Base-by-base conservation (phyloP, 53 echinoderm and acorn worm species). In the Arbacia lixula region DNA sequence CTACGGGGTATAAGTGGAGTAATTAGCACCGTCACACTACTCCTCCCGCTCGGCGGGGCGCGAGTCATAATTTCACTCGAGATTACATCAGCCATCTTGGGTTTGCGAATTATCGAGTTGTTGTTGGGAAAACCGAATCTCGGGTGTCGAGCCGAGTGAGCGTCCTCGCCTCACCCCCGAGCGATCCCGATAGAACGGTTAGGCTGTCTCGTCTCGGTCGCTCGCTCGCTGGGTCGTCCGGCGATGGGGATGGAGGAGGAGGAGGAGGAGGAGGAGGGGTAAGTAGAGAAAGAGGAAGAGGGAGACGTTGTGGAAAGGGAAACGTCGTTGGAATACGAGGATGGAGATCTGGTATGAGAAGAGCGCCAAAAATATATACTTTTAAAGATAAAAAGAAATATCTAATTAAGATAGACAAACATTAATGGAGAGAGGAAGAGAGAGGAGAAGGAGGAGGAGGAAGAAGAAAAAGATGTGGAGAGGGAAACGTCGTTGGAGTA, bases 41-140 rank as follows among this genome's bases (percentile, higher is more conserved):
- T 31, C 63, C 63, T 29, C 50, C 19, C 12, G 50, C 50, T 50
- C 32, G 63, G 34, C 31, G 33, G 63, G 35, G 50, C 63, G n/a
- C 63, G 3, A 63, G 33, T 63, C 40, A 68, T 68, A 36, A 39
- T 68, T 68, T 68, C 68, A 38, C 30, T 39, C 68, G 68, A 39
- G 68, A 68, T 68, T 68, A 39, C 63, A 68, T 39, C 40, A 38
- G 68, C 68, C 68, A 40, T 68, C 68, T 68, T 68, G 21, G 40
- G 68, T 68, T 68, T 36, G 36, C 68, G 37, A 68, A 68, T 68
- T 68, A 68, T 68, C 68, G 68, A 68, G 37, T 38, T 68, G 68
- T 68, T 68, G 68, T 68, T 21, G 41, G 21, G 37, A 36, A 39
- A 5, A 1, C 24, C 20, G 37, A 4, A 39, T 20, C 68, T 68